These are phyloP conservation scores for Brachyistius frenatus DNA, from an alignment of 2,113 vertebrate genomes.

Conservation along the genomic window DNA sequence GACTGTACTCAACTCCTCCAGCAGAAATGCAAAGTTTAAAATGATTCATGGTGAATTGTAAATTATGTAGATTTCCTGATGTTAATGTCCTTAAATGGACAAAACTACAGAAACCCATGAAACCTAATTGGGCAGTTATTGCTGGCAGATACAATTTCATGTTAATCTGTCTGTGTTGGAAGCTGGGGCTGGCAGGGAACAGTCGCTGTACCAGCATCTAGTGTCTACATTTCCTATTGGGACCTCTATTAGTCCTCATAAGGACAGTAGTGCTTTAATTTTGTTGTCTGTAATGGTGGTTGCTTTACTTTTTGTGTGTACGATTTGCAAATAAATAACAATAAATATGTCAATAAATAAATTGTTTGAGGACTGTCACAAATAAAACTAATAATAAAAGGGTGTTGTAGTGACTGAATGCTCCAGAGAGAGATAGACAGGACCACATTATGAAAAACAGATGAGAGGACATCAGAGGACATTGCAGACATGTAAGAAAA, in stretches of 20 bases:
- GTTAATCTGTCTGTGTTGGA: neutral
- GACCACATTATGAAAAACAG: conserved; percentile 1
- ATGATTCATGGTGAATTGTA: neutral
- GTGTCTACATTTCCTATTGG: neutral
- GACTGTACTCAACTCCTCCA: neutral
- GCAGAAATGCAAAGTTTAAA: neutral
- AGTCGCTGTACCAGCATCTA: neutral
- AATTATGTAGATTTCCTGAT: neutral
- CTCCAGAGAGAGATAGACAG: neutral
- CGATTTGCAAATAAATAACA: conserved; percentile 23
- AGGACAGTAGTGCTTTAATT: neutral
- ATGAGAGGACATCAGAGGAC: conserved; percentile 10
- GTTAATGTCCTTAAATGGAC: neutral
- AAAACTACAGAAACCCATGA: neutral
- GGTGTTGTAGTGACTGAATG: neutral
- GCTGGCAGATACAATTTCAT: neutral
- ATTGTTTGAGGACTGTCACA: conserved; percentile 5
- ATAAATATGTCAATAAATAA: conserved; percentile 25
- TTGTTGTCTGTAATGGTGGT: neutral
- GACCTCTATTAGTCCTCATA: neutral
- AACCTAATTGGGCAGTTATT: neutral
- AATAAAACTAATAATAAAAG: conserved; percentile 27
- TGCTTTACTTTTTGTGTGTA: neutral
- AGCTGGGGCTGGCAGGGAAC: too few relatives aligned
- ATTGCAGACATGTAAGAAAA: conserved; percentile 7